These are phyloP conservation scores for Apamea monoglypha DNA, from an alignment of 2,888 invertebrate genomes.

Conservation along the genomic window DNA sequence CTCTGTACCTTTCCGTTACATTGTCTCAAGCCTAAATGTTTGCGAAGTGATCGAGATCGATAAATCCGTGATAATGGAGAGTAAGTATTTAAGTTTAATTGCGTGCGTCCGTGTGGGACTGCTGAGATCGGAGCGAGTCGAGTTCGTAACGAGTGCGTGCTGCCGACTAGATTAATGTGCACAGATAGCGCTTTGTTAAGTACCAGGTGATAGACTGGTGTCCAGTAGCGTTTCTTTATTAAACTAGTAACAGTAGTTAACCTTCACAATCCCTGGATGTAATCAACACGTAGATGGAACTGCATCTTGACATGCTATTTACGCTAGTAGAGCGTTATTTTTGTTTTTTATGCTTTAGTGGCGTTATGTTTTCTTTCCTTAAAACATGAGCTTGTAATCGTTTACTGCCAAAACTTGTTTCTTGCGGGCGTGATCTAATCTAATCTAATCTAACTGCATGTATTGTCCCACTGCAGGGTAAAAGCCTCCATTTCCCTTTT, in stretches of 20 bases:
- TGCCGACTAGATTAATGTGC: slow-evolving; percentile 43
- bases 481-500: too few species aligned
- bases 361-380: not conserved
- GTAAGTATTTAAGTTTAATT: slow-evolving; percentile 50
- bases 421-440: too few species aligned
- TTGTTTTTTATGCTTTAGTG: not conserved
- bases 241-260: slow-evolving; percentile 3
- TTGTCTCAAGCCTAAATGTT: slow-evolving; percentile 3
- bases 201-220: slow-evolving; percentile 21
- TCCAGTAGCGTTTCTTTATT: not conserved
- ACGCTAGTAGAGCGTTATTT: not conserved
- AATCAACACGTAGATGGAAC: slow-evolving; percentile 1
- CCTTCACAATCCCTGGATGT: slow-evolving; percentile 22
- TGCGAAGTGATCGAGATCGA: slow-evolving; percentile 28
- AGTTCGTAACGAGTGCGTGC: slow-evolving; percentile 36
- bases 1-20: not conserved
- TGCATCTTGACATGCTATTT: not conserved
- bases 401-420: too few species aligned
- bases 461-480: too few species aligned
- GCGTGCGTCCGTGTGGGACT: slow-evolving; percentile 24
- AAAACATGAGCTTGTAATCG: too few species aligned
- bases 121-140: not conserved
- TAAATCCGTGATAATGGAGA: slow-evolving; percentile 43
- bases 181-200: slow-evolving; percentile 43
- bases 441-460: too few species aligned